Evolutionary conservation across 2,113 vertebrate genomes (phyloP).

Genomic region (Theropithecus gelada): DNA sequence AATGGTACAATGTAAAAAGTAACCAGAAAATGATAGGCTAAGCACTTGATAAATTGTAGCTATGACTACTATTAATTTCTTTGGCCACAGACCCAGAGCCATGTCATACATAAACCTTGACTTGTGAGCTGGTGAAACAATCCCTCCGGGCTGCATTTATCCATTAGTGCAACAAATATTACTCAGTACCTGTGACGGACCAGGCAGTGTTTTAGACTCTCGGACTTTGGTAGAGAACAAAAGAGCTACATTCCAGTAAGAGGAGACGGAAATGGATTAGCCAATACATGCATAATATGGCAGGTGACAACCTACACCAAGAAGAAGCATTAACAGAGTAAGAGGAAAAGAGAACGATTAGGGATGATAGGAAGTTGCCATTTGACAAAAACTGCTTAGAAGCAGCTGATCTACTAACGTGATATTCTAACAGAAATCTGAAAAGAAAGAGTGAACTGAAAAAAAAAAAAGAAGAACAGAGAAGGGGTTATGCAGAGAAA

Average conservation of each 20-base stretch:
- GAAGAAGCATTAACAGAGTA: not conserved
- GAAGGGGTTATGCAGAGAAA: not conserved
- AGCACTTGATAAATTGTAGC: not conserved
- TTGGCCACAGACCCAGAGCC: not conserved
- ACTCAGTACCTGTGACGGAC: not conserved
- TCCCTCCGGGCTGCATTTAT: not conserved
- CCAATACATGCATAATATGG: not conserved
- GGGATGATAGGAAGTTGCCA: not conserved
- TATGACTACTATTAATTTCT: not conserved
- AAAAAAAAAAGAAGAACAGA: not conserved
- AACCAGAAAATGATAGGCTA: not conserved
- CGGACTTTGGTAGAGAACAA: not conserved
- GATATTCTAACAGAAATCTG: not conserved
- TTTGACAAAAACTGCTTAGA: not conserved
- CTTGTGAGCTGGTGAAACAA: not conserved
- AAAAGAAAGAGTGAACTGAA: not conserved
- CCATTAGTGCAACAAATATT: not conserved
- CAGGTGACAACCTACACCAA: not conserved
- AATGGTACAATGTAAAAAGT: not conserved
- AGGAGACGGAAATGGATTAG: not conserved
- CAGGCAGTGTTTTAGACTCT: not conserved
- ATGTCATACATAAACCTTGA: not conserved
- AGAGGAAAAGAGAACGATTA: not conserved
- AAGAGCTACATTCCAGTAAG: not conserved
- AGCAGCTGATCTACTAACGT: not conserved